Percentiles rank a stretch among this genome's conserved stretches.
Evolutionary conservation across 1,140 invertebrate species (phyloP).

Genomic region (Episyrphus balteatus): DNA sequence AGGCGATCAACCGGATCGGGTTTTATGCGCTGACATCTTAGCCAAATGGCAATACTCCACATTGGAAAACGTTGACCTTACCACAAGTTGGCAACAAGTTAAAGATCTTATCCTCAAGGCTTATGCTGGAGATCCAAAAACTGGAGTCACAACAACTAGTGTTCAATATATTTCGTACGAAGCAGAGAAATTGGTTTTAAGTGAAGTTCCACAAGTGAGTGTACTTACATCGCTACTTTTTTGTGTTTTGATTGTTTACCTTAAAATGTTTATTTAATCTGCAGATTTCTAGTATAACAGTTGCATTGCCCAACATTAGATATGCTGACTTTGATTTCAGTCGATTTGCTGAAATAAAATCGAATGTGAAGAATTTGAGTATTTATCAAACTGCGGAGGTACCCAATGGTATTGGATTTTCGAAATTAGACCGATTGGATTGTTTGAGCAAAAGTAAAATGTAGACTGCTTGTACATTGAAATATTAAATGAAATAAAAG

Average conservation of each 20-base stretch:
- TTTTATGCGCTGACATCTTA: too few relatives aligned
- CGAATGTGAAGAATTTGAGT: slow-evolving; percentile 1
- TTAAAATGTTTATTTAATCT: not conserved
- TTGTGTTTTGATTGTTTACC: not conserved
- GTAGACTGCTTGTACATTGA: too few relatives aligned
- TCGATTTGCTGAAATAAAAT: slow-evolving; percentile 2
- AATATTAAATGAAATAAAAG: too few relatives aligned
- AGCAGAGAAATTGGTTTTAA: not conserved
- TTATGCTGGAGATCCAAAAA: slow-evolving; percentile 1
- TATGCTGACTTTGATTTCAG: slow-evolving; percentile 3
- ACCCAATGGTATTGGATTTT: not conserved
- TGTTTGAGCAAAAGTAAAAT: not conserved
- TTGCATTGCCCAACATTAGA: slow-evolving; percentile 1
- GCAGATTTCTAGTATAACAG: slow-evolving; percentile 1
- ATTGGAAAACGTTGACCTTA: too few relatives aligned
- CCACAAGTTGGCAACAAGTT: slow-evolving; percentile 1
- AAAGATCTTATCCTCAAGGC: not conserved
- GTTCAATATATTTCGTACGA: slow-evolving; percentile 2
- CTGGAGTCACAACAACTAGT: not conserved
- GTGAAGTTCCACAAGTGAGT: slow-evolving; percentile 1
- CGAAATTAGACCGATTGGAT: slow-evolving; percentile 1
- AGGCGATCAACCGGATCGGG: slow-evolving; percentile 2
- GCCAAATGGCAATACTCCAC: too few relatives aligned
- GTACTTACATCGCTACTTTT: not conserved
- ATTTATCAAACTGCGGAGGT: not conserved